Percentiles rank a stretch among this genome's conserved stretches.
phyloP scores from a whole-genome alignment of 2,113 vertebrate genomes.

The Orientallactaga bullata region DNA sequence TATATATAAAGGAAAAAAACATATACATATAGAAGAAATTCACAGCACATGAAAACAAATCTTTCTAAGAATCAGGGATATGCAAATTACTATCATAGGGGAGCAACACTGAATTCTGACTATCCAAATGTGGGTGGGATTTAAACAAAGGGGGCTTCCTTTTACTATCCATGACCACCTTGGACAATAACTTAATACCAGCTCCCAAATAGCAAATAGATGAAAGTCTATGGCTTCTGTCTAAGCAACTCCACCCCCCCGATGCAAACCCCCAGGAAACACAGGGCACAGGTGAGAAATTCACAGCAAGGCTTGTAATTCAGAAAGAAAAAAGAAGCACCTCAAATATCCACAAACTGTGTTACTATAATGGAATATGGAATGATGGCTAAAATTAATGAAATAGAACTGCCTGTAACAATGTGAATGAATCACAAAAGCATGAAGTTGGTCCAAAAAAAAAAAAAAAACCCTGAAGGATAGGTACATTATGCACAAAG shows the following conservation, averaged over 20 bases:
- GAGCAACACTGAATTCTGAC: slow-evolving; percentile 39
- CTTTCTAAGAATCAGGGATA: slow-evolving; percentile 11
- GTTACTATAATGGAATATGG: background rate
- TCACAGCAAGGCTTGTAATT: background rate
- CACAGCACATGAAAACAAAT: background rate
- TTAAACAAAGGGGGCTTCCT: background rate
- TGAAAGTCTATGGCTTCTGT: background rate
- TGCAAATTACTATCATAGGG: slow-evolving; percentile 16
- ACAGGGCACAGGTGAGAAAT: background rate
- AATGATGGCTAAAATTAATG: background rate
- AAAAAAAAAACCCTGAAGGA: background rate
- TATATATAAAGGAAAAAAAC: too few relatives aligned
- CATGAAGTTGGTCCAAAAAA: background rate
- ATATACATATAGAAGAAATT: background rate
- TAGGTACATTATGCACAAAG: background rate
- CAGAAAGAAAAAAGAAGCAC: background rate
- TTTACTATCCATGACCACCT: background rate
- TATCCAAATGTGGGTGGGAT: background rate
- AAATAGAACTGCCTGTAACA: background rate
- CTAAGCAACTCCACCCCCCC: background rate
- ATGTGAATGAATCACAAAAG: background rate
- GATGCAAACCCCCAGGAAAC: background rate
- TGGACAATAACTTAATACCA: background rate
- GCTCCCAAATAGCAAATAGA: background rate
- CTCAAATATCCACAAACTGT: background rate